phyloP scores from a whole-genome alignment of 2,113 vertebrate species.

The Eublepharis macularius region DNA sequence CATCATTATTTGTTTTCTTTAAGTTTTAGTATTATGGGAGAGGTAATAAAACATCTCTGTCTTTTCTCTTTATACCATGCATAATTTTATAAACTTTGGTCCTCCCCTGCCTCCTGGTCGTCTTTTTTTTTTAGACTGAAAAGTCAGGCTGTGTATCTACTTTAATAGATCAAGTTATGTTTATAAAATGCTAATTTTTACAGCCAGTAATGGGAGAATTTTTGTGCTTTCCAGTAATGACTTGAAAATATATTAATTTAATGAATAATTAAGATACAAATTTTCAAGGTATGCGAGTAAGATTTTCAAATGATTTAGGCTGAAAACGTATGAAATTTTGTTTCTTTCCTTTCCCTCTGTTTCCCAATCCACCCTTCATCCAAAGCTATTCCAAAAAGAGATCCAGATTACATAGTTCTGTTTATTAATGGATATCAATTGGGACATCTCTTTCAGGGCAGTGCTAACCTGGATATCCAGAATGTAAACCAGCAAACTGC shows the following conservation, averaged over 20 bases:
- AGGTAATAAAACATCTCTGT: no score
- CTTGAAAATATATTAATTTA: background rate
- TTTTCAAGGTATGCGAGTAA: background rate
- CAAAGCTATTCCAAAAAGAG: background rate
- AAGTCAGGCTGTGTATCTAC: background rate
- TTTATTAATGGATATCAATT: constrained; percentile 6
- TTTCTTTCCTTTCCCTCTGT: background rate
- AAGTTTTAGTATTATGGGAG: no score
- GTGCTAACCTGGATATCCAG: constrained; percentile 96
- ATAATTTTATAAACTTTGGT: no score
- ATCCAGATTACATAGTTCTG: background rate
- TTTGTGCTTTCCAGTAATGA: background rate
- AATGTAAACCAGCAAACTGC: constrained; percentile 98
- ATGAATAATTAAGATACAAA: background rate
- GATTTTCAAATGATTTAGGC: background rate
- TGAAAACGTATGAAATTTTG: background rate
- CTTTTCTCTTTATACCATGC: no score
- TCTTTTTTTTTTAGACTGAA: no score
- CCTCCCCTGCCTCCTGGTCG: no score
- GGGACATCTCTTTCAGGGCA: constrained; percentile 81
- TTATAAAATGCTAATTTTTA: background rate
- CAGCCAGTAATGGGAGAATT: background rate
- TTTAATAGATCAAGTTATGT: background rate
- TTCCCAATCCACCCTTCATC: background rate
- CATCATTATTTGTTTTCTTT: no score